phyloP scores from a whole-genome alignment of 2,797 vertebrate species.

The Typhlichthys subterraneus region DNA sequence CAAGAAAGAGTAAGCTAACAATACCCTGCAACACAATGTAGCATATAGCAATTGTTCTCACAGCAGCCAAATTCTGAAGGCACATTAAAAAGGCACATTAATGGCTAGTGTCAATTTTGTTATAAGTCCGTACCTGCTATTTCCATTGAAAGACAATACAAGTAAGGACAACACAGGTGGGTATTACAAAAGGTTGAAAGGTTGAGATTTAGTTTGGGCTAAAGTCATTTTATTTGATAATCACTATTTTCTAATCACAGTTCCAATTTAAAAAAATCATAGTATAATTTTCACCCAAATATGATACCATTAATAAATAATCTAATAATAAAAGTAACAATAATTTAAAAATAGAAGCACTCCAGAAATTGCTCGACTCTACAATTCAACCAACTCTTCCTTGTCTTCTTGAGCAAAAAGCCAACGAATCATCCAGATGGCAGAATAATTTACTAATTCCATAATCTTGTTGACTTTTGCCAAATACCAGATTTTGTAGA shows the following conservation, averaged over 20 bases:
- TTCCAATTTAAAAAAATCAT: conserved; percentile 1
- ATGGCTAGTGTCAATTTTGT: too few relatives aligned
- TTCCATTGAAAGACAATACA: background rate
- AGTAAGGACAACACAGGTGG: background rate
- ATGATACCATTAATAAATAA: background rate
- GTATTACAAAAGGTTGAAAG: background rate
- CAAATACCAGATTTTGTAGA: conserved; percentile 76
- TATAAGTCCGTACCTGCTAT: too few relatives aligned
- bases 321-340: background rate
- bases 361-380: conserved; percentile 15
- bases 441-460: conserved; percentile 43
- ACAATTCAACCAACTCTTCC: conserved; percentile 72
- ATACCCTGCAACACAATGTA: too few relatives aligned
- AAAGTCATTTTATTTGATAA: conserved; percentile 30
- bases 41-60: too few relatives aligned
- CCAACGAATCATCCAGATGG: conserved; percentile 55
- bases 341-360: background rate
- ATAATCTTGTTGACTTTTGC: conserved; percentile 55
- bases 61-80: too few relatives aligned
- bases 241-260: conserved; percentile 9
- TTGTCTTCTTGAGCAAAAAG: conserved; percentile 66
- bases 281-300: background rate
- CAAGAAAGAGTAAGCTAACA: too few relatives aligned
- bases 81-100: too few relatives aligned
- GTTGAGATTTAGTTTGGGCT: background rate